Evolutionary conservation across 2,888 invertebrate genomes (phyloP).

Genomic region (Sabatieria punctata): DNA sequence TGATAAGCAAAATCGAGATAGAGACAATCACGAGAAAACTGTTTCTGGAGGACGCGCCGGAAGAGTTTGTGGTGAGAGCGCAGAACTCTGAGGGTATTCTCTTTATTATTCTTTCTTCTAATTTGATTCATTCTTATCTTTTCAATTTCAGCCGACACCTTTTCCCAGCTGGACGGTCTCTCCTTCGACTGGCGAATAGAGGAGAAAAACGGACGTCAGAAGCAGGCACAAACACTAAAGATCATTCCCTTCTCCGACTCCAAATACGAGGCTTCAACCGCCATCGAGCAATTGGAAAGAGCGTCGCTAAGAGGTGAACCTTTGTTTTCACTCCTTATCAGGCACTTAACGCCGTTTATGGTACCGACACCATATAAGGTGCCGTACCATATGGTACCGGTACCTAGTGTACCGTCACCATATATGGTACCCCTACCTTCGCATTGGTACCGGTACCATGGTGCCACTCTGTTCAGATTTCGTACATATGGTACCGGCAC

Average conservation of each 20-base stretch:
- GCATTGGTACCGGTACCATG: no score
- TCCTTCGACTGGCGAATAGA: conserved; percentile 59
- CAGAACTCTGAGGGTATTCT: conserved; percentile 41
- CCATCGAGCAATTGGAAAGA: conserved; percentile 61
- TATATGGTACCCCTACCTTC: no score
- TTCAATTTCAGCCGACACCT: conserved; percentile 63
- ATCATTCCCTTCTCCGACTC: conserved; percentile 51
- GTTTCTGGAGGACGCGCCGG: conserved; percentile 88
- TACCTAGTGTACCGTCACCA: no score
- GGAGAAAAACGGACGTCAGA: background rate
- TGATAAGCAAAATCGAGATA: conserved; percentile 60
- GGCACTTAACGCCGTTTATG: no score
- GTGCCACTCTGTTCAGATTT: no score
- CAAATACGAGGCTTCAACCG: conserved; percentile 62
- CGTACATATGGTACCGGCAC: no score
- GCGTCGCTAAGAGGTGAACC: no score
- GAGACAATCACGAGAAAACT: conserved; percentile 80
- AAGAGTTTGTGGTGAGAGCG: conserved; percentile 74
- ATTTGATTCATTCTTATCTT: no score
- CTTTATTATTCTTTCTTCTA: no score
- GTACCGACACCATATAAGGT: no score
- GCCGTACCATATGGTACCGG: no score
- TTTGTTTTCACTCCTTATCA: no score
- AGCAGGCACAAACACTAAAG: background rate
- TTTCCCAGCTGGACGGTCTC: conserved; percentile 71